These are phyloP conservation scores for Abramis brama DNA, from an alignment of 2,113 vertebrate species.

Conservation along the genomic window DNA sequence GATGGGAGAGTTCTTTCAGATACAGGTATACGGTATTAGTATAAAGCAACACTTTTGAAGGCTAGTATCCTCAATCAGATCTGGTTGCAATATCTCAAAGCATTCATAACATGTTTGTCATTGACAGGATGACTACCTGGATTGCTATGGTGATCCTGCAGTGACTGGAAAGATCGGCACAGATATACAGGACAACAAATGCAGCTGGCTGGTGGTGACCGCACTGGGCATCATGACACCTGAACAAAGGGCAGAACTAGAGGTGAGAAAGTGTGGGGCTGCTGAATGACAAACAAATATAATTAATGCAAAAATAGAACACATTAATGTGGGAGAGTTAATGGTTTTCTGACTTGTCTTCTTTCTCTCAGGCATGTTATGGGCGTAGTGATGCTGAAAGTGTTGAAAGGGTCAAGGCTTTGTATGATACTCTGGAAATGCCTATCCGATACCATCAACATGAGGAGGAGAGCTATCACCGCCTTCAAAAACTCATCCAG, in stretches of 20 bases:
- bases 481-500: conserved; percentile 80
- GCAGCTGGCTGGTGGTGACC: conserved; percentile 94
- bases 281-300: background rate
- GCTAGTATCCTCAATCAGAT: background rate
- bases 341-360: background rate
- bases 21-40: conserved; percentile 80
- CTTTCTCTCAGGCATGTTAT: conserved; percentile 76
- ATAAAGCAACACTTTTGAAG: background rate
- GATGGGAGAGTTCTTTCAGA: conserved; percentile 97
- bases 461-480: conserved; percentile 85
- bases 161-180: conserved; percentile 93
- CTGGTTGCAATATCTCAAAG: background rate
- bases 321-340: background rate
- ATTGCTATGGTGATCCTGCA: conserved; percentile 89
- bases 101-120: background rate
- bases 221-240: conserved; percentile 80
- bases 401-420: conserved; percentile 83
- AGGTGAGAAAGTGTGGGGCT: conserved; percentile 73
- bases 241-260: conserved; percentile 80
- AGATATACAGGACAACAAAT: conserved; percentile 97
- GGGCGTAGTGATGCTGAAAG: conserved; percentile 82
- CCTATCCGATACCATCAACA: conserved; percentile 73
- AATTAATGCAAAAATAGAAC: background rate
- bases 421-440: conserved; percentile 83
- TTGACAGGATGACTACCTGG: conserved; percentile 90